Conservation (phyloP, 2,113 vertebrate species). For the Alaudala cheleensis region DNA sequence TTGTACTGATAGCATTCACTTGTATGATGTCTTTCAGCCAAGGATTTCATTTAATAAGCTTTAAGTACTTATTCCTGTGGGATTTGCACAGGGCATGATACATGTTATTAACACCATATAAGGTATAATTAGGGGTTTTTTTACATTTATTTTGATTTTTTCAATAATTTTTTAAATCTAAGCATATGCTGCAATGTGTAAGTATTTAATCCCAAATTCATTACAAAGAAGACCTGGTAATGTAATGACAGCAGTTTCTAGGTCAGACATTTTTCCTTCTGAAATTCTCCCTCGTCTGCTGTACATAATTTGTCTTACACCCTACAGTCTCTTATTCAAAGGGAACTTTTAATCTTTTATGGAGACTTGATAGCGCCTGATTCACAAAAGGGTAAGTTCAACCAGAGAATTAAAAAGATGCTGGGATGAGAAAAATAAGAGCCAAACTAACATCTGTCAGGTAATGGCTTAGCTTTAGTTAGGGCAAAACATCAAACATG, state of each 20-base stretch:
- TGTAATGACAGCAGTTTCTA: background rate
- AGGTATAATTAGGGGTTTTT: background rate
- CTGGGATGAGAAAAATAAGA: background rate
- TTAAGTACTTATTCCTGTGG: background rate
- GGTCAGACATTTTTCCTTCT: background rate
- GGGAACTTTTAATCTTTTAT: conserved; percentile 19
- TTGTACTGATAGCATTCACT: background rate
- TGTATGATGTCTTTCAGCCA: background rate
- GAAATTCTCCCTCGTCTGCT: background rate
- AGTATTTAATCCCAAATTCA: background rate
- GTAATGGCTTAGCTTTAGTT: background rate
- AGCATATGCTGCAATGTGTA: background rate
- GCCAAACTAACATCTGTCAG: background rate
- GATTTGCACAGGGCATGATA: background rate
- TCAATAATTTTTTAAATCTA: background rate
- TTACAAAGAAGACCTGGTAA: background rate
- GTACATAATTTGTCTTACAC: conserved; percentile 22
- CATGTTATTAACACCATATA: background rate
- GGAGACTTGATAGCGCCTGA: background rate
- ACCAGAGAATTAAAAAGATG: background rate
- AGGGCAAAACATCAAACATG: background rate
- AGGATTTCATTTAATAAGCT: background rate
- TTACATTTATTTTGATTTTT: background rate
- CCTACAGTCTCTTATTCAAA: background rate
- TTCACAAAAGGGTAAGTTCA: background rate